These are phyloP conservation scores for Emydura subglobosa DNA, from an alignment of 2,113 vertebrate genomes.

Conservation along the genomic window DNA sequence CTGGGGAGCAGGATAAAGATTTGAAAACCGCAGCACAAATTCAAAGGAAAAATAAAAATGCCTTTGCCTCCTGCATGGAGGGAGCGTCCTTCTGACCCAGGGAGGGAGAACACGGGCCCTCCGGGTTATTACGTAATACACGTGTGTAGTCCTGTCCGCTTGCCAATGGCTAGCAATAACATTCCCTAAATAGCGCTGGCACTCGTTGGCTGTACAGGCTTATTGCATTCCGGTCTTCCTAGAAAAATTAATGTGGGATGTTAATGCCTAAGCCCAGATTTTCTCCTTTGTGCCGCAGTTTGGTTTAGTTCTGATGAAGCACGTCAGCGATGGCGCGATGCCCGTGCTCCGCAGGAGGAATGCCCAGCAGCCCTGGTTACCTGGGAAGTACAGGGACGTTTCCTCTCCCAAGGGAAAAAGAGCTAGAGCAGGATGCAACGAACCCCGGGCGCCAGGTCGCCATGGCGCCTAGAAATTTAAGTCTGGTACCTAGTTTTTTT, in stretches of 20 bases:
- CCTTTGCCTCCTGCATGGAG: rapidly evolving
- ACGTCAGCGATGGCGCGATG: not conserved
- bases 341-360: not conserved
- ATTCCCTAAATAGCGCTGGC: not conserved
- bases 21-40: not conserved
- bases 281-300: not conserved
- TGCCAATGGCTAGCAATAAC: not conserved
- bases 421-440: too few species aligned
- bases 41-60: not conserved
- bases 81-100: not conserved
- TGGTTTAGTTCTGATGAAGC: rapidly evolving
- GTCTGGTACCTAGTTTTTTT: too few species aligned
- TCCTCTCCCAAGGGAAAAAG: too few species aligned
- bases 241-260: not conserved
- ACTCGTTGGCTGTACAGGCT: not conserved
- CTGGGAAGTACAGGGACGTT: not conserved
- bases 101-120: not conserved
- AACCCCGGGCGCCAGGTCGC: too few species aligned
- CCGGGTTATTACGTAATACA: not conserved
- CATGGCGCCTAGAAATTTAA: too few species aligned
- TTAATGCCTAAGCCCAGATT: slow-evolving; percentile 23
- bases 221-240: slow-evolving; percentile 32
- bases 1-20: not conserved
- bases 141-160: not conserved
- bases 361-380: not conserved